A percentile compares a stretch with the other conserved stretches of the same genome.
phyloP scores from a whole-genome alignment of 2,113 vertebrate genomes.

The Oryzias curvinotus region DNA sequence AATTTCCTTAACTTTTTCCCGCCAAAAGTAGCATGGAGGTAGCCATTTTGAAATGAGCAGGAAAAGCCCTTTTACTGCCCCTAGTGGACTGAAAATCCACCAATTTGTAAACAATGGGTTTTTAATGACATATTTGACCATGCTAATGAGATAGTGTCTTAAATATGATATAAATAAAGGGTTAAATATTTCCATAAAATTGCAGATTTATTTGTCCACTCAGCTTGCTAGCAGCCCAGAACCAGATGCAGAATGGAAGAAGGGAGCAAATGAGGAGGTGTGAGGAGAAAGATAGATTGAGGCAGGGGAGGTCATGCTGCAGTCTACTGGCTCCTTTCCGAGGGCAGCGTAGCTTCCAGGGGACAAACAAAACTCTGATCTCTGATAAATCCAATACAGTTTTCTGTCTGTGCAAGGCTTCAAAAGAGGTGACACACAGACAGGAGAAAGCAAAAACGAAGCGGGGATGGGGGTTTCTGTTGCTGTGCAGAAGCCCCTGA shows the following conservation, averaged over 20 bases:
- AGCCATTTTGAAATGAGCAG: too few relatives aligned
- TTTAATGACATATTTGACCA: too few relatives aligned
- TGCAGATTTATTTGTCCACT: too few relatives aligned
- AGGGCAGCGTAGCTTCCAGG: conserved; percentile 68
- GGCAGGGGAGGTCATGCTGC: conserved; percentile 45
- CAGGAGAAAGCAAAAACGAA: not conserved
- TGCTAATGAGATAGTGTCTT: too few relatives aligned
- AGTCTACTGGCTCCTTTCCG: conserved; percentile 70
- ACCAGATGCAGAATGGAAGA: conserved; percentile 14
- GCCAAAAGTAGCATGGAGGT: too few relatives aligned
- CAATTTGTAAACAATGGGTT: too few relatives aligned
- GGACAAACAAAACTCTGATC: conserved; percentile 73
- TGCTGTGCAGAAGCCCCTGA: conserved; percentile 11
- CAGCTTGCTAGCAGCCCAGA: not conserved
- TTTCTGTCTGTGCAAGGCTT: conserved; percentile 50
- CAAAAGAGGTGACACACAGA: conserved; percentile 21
- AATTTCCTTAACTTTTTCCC: too few relatives aligned
- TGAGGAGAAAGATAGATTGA: conserved; percentile 26
- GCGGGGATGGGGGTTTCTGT: not conserved
- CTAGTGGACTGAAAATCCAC: too few relatives aligned
- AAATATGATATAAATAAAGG: too few relatives aligned
- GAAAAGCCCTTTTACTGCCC: too few relatives aligned
- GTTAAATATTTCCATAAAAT: too few relatives aligned
- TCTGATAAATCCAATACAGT: conserved; percentile 75
- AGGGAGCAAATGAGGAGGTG: not conserved